Conservation (phyloP, 2,113 vertebrate species). For the Cairina moschata region DNA sequence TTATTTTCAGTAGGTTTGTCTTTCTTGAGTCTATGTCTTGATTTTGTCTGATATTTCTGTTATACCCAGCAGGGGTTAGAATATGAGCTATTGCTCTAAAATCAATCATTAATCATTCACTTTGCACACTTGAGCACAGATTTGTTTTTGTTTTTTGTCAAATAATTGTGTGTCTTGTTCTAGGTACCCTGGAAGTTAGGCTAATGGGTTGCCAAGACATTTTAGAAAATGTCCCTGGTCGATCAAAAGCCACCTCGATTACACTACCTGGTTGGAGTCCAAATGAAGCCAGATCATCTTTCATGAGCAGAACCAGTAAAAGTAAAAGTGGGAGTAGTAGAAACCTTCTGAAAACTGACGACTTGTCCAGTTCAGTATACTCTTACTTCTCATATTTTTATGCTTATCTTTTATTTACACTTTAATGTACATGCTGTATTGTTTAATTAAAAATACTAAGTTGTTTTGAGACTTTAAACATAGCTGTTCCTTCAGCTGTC, state of each 20-base stretch:
- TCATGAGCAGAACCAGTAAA: conserved; percentile 95
- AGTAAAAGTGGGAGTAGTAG: conserved; percentile 90
- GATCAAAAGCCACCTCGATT: conserved; percentile 91
- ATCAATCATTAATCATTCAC: not conserved
- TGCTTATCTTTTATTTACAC: not conserved
- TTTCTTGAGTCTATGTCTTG: not conserved
- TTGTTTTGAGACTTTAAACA: not conserved
- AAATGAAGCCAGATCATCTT: conserved; percentile 93
- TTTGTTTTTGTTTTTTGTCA: not conserved
- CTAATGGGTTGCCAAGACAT: conserved; percentile 99
- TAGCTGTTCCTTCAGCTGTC: not conserved
- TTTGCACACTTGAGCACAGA: not conserved
- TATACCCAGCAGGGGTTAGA: not conserved
- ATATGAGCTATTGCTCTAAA: not conserved
- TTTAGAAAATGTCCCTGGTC: conserved; percentile 94
- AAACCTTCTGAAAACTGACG: conserved; percentile 93
- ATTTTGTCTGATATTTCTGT: not conserved
- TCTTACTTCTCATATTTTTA: conserved; percentile 22
- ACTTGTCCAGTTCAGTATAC: conserved; percentile 93
- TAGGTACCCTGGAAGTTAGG: conserved; percentile 97
- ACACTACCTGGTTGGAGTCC: conserved; percentile 96
- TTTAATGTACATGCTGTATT: not conserved
- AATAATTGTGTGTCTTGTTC: not conserved
- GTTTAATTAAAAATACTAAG: not conserved
- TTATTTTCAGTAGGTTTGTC: conserved; percentile 8